Evolutionary conservation across 2,888 invertebrate genomes (phyloP).

Genomic region (Drosophila parthenogenetica): DNA sequence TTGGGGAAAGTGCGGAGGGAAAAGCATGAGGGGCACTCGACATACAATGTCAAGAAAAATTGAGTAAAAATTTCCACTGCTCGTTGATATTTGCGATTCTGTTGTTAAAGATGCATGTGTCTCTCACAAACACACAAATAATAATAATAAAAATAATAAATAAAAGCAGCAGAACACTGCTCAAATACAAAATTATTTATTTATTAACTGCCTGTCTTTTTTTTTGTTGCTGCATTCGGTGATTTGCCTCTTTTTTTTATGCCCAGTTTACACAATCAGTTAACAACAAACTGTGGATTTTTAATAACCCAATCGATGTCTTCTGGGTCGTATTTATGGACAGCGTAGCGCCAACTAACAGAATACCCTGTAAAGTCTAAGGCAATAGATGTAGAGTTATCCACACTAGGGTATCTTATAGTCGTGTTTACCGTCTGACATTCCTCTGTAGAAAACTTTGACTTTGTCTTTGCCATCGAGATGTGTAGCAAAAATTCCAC

Average conservation of each 20-base stretch:
- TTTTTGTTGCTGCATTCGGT: conserved; percentile 27
- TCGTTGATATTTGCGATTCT: conserved; percentile 36
- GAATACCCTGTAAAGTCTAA: conserved; percentile 12
- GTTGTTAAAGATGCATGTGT: conserved; percentile 37
- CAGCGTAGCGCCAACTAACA: conserved; percentile 8
- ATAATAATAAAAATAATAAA: conserved; percentile 36
- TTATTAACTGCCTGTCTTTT: background rate
- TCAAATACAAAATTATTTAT: conserved; percentile 22
- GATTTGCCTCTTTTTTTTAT: conserved; percentile 29
- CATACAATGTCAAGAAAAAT: conserved; percentile 16
- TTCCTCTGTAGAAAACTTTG: background rate
- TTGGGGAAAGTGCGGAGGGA: background rate
- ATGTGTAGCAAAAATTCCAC: conserved; percentile 61
- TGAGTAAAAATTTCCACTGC: conserved; percentile 56
- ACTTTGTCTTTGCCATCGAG: conserved; percentile 8
- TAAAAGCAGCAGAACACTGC: conserved; percentile 20
- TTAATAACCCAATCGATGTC: conserved; percentile 51
- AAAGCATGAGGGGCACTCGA: background rate
- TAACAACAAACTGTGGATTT: conserved; percentile 63
- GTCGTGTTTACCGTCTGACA: background rate
- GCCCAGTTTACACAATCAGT: conserved; percentile 51
- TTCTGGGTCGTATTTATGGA: conserved; percentile 22
- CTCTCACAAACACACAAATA: conserved; percentile 14
- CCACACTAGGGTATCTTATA: background rate
- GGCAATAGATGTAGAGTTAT: background rate